Percentiles rank a stretch among this genome's conserved stretches.
Evolutionary conservation across 2,113 vertebrate genomes (phyloP).

Genomic region (Melanerpes formicivorus): DNA sequence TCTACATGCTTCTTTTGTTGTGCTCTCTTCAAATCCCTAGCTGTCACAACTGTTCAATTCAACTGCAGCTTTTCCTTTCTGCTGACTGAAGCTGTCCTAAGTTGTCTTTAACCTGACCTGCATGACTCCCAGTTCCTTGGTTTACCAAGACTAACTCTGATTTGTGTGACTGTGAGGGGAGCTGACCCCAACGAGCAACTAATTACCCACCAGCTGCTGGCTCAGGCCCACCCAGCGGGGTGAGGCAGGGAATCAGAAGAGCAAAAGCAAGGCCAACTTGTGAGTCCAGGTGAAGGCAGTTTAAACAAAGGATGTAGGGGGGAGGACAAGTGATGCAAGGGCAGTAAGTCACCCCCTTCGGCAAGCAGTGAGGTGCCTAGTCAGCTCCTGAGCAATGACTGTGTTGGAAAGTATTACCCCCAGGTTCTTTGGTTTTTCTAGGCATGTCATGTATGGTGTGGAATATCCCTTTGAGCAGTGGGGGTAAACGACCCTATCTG

Average conservation of each 20-base stretch:
- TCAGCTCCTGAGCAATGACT: background rate
- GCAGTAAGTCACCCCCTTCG: background rate
- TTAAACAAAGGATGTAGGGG: background rate
- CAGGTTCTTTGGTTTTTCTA: background rate
- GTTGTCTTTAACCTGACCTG: background rate
- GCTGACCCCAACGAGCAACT: background rate
- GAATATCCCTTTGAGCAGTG: background rate
- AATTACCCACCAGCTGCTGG: background rate
- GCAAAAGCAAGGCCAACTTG: background rate
- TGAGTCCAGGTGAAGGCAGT: background rate
- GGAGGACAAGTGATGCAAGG: background rate
- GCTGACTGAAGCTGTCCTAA: rapidly evolving
- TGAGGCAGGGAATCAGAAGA: background rate
- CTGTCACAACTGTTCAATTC: background rate
- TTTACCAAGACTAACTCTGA: background rate
- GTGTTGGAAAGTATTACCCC: background rate
- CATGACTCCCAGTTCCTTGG: background rate
- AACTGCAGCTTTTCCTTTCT: background rate
- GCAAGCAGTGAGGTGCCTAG: background rate
- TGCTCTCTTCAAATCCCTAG: background rate
- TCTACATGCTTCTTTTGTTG: background rate
- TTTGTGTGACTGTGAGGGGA: background rate
- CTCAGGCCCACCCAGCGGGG: background rate
- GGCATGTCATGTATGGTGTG: background rate
- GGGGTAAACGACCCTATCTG: background rate